These are phyloP conservation scores for Eurytoma californica DNA, from an alignment of 2,888 invertebrate genomes.

Conservation along the genomic window DNA sequence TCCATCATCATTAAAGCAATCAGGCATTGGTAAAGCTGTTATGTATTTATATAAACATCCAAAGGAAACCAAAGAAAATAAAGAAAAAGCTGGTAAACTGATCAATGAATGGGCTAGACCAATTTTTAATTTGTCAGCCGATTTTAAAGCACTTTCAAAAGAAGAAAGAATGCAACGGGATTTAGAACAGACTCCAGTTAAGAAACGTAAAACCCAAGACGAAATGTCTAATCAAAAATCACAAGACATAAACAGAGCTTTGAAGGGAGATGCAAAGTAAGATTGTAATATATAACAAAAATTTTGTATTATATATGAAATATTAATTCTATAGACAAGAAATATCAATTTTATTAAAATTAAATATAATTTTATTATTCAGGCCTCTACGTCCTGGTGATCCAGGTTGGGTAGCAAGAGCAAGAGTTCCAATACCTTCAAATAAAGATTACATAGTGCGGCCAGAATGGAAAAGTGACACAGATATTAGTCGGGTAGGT, in stretches of 20 bases:
- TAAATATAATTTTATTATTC: slow-evolving; percentile 43
- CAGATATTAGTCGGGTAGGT: slow-evolving; percentile 84
- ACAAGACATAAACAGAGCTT: slow-evolving; percentile 81
- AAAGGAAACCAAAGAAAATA: slow-evolving; percentile 94
- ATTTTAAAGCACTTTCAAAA: slow-evolving; percentile 92
- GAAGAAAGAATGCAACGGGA: slow-evolving; percentile 97
- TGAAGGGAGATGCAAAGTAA: slow-evolving; percentile 80
- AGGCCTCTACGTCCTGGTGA: slow-evolving; percentile 92
- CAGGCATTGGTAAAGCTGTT: slow-evolving; percentile 98
- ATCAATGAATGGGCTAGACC: slow-evolving; percentile 99
- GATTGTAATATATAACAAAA: slow-evolving; percentile 46
- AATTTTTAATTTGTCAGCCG: slow-evolving; percentile 95
- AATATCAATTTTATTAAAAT: no score
- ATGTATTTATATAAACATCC: slow-evolving; percentile 99
- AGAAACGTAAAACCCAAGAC: slow-evolving; percentile 76
- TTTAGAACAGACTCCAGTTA: slow-evolving; percentile 86
- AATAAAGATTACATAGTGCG: slow-evolving; percentile 97
- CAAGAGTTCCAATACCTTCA: slow-evolving; percentile 95
- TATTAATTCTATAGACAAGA: no score
- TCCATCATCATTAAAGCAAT: slow-evolving; percentile 92
- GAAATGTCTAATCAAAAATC: slow-evolving; percentile 75
- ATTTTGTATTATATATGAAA: background rate
- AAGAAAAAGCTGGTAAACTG: slow-evolving; percentile 91
- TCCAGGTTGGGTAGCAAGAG: slow-evolving; percentile 95
- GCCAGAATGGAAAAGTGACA: slow-evolving; percentile 92